phyloP scores from a whole-genome alignment of 2,797 vertebrate genomes.

The Poliocrania exsul region DNA sequence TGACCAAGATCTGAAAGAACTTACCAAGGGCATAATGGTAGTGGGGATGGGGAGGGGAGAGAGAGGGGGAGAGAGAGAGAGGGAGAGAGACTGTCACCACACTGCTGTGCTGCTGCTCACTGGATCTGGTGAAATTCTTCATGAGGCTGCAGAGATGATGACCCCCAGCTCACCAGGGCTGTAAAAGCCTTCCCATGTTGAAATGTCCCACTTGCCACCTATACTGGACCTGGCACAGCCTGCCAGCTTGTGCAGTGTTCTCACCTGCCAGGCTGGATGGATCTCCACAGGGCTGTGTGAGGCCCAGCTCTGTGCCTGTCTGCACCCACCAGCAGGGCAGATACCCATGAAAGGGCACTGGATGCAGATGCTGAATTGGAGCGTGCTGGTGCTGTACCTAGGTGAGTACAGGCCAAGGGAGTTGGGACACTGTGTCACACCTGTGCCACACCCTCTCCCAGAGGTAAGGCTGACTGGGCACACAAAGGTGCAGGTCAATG shows the following conservation, averaged over 20 bases:
- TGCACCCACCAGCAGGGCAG: not conserved
- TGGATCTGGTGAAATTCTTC: not conserved
- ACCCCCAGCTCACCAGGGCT: too few relatives aligned
- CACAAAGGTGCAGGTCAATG: not conserved
- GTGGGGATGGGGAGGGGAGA: not conserved
- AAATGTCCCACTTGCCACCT: not conserved
- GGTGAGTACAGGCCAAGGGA: not conserved
- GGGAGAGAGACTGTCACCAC: not conserved
- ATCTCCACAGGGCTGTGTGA: not conserved
- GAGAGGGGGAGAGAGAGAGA: not conserved
- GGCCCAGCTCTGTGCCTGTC: not conserved
- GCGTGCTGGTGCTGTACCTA: accelerated
- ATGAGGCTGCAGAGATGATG: accelerated
- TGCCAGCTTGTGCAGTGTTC: not conserved
- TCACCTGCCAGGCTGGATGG: not conserved
- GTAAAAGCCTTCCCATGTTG: not conserved
- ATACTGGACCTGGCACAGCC: not conserved
- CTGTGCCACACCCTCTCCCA: not conserved
- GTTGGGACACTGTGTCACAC: not conserved
- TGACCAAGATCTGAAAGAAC: not conserved
- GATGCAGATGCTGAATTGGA: not conserved
- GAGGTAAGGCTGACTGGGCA: not conserved
- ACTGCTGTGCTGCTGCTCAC: not conserved
- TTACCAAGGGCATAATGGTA: not conserved
- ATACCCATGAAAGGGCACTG: accelerated